phyloP scores from a whole-genome alignment of 2,888 invertebrate species.

The Notocelia uddmanniana region DNA sequence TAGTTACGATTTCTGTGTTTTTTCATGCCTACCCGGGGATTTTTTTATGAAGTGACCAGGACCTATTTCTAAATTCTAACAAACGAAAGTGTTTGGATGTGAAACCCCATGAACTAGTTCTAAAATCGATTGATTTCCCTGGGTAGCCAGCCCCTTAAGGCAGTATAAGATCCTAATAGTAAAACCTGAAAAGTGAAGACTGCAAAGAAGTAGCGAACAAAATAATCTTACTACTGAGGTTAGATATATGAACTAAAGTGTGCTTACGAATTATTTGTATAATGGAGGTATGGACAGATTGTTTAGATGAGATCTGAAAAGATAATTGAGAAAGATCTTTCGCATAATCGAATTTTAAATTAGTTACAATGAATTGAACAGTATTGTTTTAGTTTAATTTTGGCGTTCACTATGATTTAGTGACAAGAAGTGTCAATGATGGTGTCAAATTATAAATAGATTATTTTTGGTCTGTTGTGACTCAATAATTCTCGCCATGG shows the following conservation, averaged over 20 bases:
- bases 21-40: no score
- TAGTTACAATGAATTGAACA: conserved; percentile 19
- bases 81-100: no score
- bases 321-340: conserved; percentile 21
- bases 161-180: no score
- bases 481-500: not conserved
- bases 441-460: conserved; percentile 18
- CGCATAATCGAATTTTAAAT: conserved; percentile 25
- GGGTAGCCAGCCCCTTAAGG: no score
- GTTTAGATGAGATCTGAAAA: conserved; percentile 28
- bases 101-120: no score
- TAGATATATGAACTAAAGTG: conserved; percentile 5
- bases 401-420: conserved; percentile 11
- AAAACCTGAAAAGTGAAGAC: no score
- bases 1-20: no score
- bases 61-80: no score
- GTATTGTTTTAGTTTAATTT: conserved; percentile 34
- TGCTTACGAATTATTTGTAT: conserved; percentile 10
- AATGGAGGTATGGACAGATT: not conserved
- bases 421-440: conserved; percentile 12
- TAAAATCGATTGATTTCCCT: no score
- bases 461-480: not conserved
- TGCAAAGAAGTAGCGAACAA: not conserved
- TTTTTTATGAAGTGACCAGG: no score
- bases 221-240: not conserved